Base-by-base conservation (phyloP, 2,888 invertebrate genomes). In the Stenotaenia linearis region DNA sequence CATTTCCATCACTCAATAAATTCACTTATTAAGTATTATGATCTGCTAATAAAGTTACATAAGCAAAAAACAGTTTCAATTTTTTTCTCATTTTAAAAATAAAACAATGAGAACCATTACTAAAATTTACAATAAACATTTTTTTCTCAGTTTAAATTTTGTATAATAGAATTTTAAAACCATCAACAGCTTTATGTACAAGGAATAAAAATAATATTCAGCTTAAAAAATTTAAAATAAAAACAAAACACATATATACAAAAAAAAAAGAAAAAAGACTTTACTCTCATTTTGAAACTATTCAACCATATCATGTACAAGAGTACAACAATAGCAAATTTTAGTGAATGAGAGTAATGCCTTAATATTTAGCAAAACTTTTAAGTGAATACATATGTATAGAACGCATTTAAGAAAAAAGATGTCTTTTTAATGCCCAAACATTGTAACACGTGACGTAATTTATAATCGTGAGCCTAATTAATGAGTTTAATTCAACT, bases 161-260 rank as follows among this genome's bases (percentile, higher is more conserved):
- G 23, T 61, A 77, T 40, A 77, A 77, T 77, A 77, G 40, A 77
- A 77, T 77, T 77, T 77, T 35, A 40, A 77, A 77, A 40, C 40
- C 28, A 23, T 77, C 77, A 77, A 77, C 77, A 77, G 77, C 77
- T 45, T n/a, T 77, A 77, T 77, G 40, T 77, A 77, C 77, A 77
- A 25, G 25, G 25, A 15, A 61, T 61, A 61, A 61, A 61, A 61
- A 61, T 61, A 61, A 61, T 10, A 61, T 5, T 12, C 21, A 56
- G 56, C 56, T 56, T 56, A 56, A 56, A 23, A 45, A 25, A 1
- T 23, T 2, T 18, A 56, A 56, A 56, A 21, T 6, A 25, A 25
- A 28, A 25, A 23, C 23, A 9, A 61, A 6, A 1, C 7, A 61
- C 25, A 12, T 61, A 61, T 61, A 25, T 61, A 61, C 61, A 61